Percentiles rank a stretch among this genome's conserved stretches.
Evolutionary conservation across 2,797 vertebrate genomes (phyloP).

Genomic region (Eulemur mongoz): DNA sequence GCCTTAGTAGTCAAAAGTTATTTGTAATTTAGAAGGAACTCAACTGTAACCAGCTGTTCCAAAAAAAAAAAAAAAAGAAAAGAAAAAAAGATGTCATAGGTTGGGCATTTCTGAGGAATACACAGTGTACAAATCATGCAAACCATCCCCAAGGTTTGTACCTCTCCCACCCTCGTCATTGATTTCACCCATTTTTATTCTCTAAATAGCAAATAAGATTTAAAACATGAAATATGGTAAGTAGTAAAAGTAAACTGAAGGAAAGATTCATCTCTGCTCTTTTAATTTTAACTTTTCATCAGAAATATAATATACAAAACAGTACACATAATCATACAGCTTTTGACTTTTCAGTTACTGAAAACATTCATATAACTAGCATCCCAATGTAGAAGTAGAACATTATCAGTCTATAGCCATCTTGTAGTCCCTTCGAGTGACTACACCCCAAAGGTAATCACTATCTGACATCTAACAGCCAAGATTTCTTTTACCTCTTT

Average conservation of each 20-base stretch:
- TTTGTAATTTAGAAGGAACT: slow-evolving; percentile 32
- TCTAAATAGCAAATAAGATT: background rate
- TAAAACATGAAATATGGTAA: background rate
- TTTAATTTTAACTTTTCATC: background rate
- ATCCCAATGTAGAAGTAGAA: background rate
- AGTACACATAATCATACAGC: background rate
- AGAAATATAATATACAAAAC: background rate
- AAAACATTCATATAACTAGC: background rate
- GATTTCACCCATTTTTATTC: background rate
- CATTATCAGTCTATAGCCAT: background rate
- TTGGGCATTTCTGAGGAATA: background rate
- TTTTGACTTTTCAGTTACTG: background rate
- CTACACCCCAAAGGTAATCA: background rate
- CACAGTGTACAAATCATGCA: background rate
- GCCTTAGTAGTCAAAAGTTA: background rate
- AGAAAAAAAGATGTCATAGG: background rate
- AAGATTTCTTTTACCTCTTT: background rate
- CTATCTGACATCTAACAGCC: background rate
- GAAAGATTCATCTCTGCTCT: background rate
- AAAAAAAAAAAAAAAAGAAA: background rate
- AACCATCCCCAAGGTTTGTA: background rate
- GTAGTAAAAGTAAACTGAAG: background rate
- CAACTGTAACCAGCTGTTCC: background rate
- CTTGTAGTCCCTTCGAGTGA: background rate
- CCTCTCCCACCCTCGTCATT: background rate